Percentiles rank a stretch among this genome's conserved stretches.
These are phyloP conservation scores for Lagodon rhomboides DNA, from an alignment of 2,797 vertebrate genomes.

Conservation along the genomic window DNA sequence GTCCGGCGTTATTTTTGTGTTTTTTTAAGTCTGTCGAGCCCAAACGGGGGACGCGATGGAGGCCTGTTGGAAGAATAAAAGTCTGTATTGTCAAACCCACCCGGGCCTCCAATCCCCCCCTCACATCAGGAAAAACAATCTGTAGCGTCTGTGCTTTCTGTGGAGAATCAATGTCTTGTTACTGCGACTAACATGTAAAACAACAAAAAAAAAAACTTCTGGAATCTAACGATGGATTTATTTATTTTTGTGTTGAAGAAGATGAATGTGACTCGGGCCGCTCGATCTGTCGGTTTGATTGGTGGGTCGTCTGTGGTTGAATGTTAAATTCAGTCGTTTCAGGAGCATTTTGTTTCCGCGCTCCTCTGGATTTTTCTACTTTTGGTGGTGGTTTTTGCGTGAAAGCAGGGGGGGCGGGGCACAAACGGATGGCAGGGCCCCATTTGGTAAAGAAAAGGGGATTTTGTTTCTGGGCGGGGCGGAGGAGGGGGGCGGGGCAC, in stretches of 20 bases:
- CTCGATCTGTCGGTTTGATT: not conserved
- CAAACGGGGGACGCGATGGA: constrained; percentile 60
- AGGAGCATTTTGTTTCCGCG: constrained; percentile 73
- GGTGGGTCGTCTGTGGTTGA: constrained; percentile 48
- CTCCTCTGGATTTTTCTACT: constrained; percentile 83
- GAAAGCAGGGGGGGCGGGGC: constrained; percentile 35
- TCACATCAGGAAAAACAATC: constrained; percentile 82
- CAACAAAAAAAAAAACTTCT: constrained; percentile 51
- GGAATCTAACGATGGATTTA: constrained; percentile 51
- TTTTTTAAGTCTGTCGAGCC: constrained; percentile 79
- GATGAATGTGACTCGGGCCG: constrained; percentile 24
- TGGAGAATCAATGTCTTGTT: constrained; percentile 79
- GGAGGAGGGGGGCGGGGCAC: constrained; percentile 24
- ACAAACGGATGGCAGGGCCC: constrained; percentile 25
- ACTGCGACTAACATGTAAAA: constrained; percentile 47
- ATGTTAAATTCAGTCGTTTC: constrained; percentile 64
- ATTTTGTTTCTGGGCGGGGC: not conserved
- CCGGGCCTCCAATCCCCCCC: constrained; percentile 60
- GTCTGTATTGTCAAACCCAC: constrained; percentile 62
- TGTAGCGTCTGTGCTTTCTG: constrained; percentile 81
- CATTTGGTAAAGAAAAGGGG: constrained; percentile 11
- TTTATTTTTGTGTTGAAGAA: constrained; percentile 35
- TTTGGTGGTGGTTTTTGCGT: constrained; percentile 53
- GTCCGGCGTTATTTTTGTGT: constrained; percentile 77
- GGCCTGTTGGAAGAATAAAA: constrained; percentile 55